Evolutionary conservation across 2,888 invertebrate species (phyloP), one percentile per base, ranked within the genome.

Genomic region (Drosophila trichaetosa): DNA sequence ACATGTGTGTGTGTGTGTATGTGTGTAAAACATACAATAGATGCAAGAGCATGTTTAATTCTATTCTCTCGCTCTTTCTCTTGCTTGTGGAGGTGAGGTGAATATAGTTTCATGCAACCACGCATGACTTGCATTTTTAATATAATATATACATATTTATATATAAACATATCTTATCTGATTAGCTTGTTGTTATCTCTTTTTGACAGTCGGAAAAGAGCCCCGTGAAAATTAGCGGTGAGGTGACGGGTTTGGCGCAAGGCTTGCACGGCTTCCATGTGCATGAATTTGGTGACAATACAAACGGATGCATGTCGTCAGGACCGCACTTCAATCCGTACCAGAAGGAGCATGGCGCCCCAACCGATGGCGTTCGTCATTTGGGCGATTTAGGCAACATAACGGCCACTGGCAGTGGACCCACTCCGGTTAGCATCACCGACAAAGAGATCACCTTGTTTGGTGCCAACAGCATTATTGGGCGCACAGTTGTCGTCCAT

Each of bases 201-300:
- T 53, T 21, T 53, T 24, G 36, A 52, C 54, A 92, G 96, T 94
- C 94, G 86, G 94, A 94, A 0, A 94, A 94, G n/a, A 93, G 94
- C n/a, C 95, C 96, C 2, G 97, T 97, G 2, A 94, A 95, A 67
- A 94, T 99, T n/a, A 95, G 95, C 38, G 99, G 99, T 10, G 96
- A 97, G 93, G 94, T 99, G 13, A 94, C 93, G 36, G 98, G 98
- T 2, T 94, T 99, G 38, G 92, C 94, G 24, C 94, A 96, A 92
- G 99, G 99, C 72, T 92, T 94, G 4, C 94, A 93, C 73, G 93
- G 94, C 29, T 98, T 99, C 94, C 99, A 99, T 92, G 95, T 99
- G 72, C 99, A 99, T 92, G 97, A 99, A 94, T 99, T 98, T 91
- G 99, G 99, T 1, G 99, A 99, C 93, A 97, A 97, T 91, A 98